phyloP scores from a whole-genome alignment of 1,140 invertebrate genomes.

The Caenorhabditis brenneri region DNA sequence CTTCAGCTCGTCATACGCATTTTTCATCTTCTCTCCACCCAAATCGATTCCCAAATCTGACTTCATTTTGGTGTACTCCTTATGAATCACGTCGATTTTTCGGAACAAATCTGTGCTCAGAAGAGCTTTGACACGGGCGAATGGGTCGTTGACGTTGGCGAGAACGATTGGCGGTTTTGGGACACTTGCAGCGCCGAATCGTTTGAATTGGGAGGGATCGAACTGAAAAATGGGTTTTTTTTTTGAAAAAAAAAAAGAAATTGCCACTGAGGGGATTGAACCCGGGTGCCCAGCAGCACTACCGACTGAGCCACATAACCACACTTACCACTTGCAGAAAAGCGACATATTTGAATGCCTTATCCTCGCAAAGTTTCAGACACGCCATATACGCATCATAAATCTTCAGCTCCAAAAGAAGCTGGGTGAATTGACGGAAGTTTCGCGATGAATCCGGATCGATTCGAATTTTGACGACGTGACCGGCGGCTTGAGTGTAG shows the following conservation, averaged over 20 bases:
- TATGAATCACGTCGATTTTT: too few relatives aligned
- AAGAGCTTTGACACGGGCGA: too few relatives aligned
- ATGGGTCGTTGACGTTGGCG: too few relatives aligned
- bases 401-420: neutral
- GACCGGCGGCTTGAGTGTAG: neutral
- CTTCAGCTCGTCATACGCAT: too few relatives aligned
- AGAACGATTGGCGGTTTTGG: too few relatives aligned
- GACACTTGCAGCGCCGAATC: neutral
- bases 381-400: neutral
- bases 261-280: neutral
- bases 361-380: neutral
- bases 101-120: too few relatives aligned
- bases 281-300: too few relatives aligned
- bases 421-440: neutral
- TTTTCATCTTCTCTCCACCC: too few relatives aligned
- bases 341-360: neutral
- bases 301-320: neutral
- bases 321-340: neutral
- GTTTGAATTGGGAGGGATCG: neutral
- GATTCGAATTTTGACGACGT: constrained; percentile 8
- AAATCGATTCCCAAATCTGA: too few relatives aligned
- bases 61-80: too few relatives aligned
- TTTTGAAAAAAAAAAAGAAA: neutral
- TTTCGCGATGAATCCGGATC: neutral
- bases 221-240: neutral